A percentile compares a stretch with the other conserved stretches of the same genome.
These are phyloP conservation scores for Sminthurinus signatus DNA, from an alignment of 1,140 invertebrate species.

Conservation along the genomic window DNA sequence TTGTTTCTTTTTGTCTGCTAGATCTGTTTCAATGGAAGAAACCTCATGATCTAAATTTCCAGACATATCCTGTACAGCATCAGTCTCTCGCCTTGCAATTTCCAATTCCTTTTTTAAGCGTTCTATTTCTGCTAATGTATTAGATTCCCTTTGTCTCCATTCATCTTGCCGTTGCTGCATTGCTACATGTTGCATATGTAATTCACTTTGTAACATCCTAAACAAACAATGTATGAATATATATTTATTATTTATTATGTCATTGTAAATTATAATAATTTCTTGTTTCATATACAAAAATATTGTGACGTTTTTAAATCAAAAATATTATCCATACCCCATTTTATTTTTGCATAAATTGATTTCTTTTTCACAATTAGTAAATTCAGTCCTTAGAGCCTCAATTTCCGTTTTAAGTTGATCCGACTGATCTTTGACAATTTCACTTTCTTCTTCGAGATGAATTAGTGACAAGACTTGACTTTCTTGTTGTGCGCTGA, in stretches of 20 bases:
- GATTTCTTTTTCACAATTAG: constrained; percentile 80
- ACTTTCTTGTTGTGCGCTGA: constrained; percentile 43
- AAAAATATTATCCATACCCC: constrained; percentile 52
- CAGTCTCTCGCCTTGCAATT: constrained; percentile 68
- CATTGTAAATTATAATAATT: no score
- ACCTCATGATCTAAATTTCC: constrained; percentile 73
- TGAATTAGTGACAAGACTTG: constrained; percentile 55
- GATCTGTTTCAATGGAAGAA: constrained; percentile 27
- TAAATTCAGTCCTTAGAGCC: constrained; percentile 69
- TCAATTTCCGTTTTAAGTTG: constrained; percentile 77
- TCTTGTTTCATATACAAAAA: no score
- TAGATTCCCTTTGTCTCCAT: constrained; percentile 63
- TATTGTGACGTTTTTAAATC: no score
- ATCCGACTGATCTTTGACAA: constrained; percentile 79
- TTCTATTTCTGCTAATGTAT: constrained; percentile 70
- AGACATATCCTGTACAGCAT: constrained; percentile 68
- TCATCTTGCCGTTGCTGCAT: constrained; percentile 43
- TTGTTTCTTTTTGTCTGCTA: constrained; percentile 60
- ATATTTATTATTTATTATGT: no score
- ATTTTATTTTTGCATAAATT: constrained; percentile 87
- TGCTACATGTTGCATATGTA: constrained; percentile 46
- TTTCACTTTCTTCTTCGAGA: constrained; percentile 78
- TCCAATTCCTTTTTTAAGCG: constrained; percentile 61
- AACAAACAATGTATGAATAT: no score
- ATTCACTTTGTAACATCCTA: constrained; percentile 57